A percentile compares a stretch with the other conserved stretches of the same genome.
phyloP scores from a whole-genome alignment of 2,888 invertebrate genomes.

The Automeris io region DNA sequence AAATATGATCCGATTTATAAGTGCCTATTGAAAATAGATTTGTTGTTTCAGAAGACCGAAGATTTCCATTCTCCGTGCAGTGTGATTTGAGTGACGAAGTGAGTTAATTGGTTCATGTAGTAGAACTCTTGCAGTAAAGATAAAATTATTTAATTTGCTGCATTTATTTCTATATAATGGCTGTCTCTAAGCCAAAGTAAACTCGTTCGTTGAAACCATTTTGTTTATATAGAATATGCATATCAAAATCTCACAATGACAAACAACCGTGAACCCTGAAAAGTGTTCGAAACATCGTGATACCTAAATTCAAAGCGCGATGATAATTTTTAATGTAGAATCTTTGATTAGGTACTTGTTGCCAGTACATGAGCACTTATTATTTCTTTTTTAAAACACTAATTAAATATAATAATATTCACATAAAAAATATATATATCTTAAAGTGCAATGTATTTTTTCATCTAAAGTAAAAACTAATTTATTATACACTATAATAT shows the following conservation, averaged over 20 bases:
- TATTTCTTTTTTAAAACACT: too few relatives aligned
- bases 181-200: not conserved
- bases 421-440: too few relatives aligned
- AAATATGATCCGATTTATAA: too few relatives aligned
- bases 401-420: too few relatives aligned
- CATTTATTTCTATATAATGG: not conserved
- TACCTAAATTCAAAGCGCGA: not conserved
- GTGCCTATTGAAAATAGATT: not conserved
- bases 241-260: not conserved
- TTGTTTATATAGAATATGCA: too few relatives aligned
- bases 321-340: too few relatives aligned
- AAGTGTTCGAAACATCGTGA: not conserved
- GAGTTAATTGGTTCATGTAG: constrained; percentile 14
- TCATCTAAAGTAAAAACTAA: too few relatives aligned
- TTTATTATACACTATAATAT: too few relatives aligned
- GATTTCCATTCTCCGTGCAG: constrained; percentile 27
- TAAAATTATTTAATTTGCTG: not conserved
- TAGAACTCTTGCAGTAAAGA: not conserved
- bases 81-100: constrained; percentile 37
- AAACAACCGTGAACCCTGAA: not conserved
- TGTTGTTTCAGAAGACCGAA: constrained; percentile 25
- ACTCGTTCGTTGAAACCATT: not conserved
- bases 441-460: too few relatives aligned
- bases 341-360: too few relatives aligned
- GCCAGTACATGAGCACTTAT: too few relatives aligned